Percentiles rank a stretch among this genome's conserved stretches.
These are phyloP conservation scores for Pristionchus maxplancki DNA, from an alignment of 2,888 invertebrate genomes.

Conservation along the genomic window DNA sequence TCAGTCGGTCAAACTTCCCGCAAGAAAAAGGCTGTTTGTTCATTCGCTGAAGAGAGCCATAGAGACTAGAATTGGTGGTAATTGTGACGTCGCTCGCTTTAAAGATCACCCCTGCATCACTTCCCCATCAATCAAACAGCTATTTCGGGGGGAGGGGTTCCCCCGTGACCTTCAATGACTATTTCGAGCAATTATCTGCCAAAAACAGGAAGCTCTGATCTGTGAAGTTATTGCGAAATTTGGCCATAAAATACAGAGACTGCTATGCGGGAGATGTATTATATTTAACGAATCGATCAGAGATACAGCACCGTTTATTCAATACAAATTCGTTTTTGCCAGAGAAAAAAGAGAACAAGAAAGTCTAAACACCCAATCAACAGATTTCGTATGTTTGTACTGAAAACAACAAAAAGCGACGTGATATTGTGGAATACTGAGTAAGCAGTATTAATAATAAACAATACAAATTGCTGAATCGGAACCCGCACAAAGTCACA, in stretches of 20 bases:
- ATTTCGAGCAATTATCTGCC: background rate
- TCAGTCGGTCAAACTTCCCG: background rate
- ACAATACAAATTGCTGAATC: constrained; percentile 31
- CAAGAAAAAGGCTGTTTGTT: constrained; percentile 2
- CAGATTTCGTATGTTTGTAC: constrained; percentile 18
- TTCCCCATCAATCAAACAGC: constrained; percentile 26
- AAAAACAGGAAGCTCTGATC: constrained; percentile 25
- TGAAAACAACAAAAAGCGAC: background rate
- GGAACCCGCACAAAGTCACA: constrained; percentile 25
- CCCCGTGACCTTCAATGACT: constrained; percentile 29
- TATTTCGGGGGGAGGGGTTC: constrained; percentile 38
- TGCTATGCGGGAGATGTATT: too few relatives aligned
- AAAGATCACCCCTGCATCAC: constrained; percentile 24
- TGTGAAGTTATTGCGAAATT: too few relatives aligned
- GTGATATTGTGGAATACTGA: constrained; percentile 33
- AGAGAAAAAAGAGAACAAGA: background rate
- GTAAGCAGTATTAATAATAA: background rate
- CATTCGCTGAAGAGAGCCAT: background rate
- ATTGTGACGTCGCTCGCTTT: constrained; percentile 18
- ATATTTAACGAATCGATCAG: background rate
- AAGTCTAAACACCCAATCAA: constrained; percentile 26
- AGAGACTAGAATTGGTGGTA: background rate
- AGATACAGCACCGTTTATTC: constrained; percentile 32
- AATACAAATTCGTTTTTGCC: background rate
- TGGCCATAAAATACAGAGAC: too few relatives aligned